Base-by-base conservation (phyloP, 2,888 invertebrate genomes). In the Lasioglossum morio region DNA sequence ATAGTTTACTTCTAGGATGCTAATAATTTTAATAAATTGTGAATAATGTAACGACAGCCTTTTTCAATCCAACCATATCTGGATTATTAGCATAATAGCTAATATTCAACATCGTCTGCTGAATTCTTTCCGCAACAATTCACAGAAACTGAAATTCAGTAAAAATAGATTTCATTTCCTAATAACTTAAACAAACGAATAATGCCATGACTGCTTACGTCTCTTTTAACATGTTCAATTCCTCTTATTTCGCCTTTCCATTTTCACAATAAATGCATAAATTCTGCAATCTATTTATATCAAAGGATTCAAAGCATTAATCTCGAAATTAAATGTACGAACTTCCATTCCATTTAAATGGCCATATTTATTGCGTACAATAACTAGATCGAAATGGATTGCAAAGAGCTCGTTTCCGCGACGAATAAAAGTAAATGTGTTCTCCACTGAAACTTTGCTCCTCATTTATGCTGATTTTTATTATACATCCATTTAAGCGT, bases 401-500 rank as follows among this genome's bases (percentile, higher is more conserved):
- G 19, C 2, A 53, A 23, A 23, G 23, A n/a, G 23, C 53, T n/a
- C 53, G 53, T 53, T 53, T 53, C 23, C 23, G 23, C 53, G 10
- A n/a, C 23, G 53, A 23, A n/a, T 53, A 23, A 53, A 53, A n/a
- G 53, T 53, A 53, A 53, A 53, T 10, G 23, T 53, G 23, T 53
- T 53, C 8, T 53, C 23, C 53, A n/a, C 0, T 8, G 23, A n/a
- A 53, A 53, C 8, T n/a, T 8, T 2, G 53, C 23, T 23, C 57
- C 27, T 12, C 14, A 27, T 60, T 60, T 14, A 27, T 27, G 57
- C 10, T n/a, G 57, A 27, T 27, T 30, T 34, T 34, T 66, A 63
- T 63, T 70, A 74, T 82, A 53, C 23, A 8, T 23, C 53, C 53
- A 2, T 82, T 84, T 78, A 78, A 84, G 69, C 72, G 72, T 27